A percentile compares a stretch with the other conserved stretches of the same genome.
These are phyloP conservation scores for Stictocephala bisonia DNA, from an alignment of 2,888 invertebrate species.

Conservation along the genomic window DNA sequence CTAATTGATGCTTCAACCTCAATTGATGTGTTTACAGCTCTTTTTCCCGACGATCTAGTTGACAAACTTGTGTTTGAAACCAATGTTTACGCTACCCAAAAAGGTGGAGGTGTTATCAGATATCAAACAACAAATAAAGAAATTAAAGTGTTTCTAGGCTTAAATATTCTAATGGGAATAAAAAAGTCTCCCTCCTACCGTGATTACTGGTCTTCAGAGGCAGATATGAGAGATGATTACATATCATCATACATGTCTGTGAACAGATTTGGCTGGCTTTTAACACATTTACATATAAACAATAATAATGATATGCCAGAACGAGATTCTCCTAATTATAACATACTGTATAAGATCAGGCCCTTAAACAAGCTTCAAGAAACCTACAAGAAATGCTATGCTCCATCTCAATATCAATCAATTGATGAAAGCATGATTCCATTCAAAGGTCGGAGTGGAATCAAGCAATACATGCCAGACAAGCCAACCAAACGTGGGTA, in stretches of 20 bases:
- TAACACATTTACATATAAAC: not conserved
- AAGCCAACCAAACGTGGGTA: not conserved
- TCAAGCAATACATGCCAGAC: not conserved
- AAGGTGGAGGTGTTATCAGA: not conserved
- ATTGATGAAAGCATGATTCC: not conserved
- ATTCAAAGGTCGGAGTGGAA: not conserved
- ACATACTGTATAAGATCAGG: not conserved
- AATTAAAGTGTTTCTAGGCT: slow-evolving; percentile 1
- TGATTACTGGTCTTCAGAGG: not conserved
- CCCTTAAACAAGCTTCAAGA: not conserved
- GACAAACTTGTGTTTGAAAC: not conserved
- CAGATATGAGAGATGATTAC: not conserved
- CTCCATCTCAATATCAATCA: not conserved
- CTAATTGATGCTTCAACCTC: not conserved
- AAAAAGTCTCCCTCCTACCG: not conserved
- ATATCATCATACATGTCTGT: not conserved
- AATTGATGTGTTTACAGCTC: not conserved
- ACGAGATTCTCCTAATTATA: not conserved
- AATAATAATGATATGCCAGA: not conserved
- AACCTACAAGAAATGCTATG: no score
- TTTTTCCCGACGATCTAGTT: not conserved
- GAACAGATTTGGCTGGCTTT: not conserved
- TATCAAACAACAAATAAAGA: not conserved
- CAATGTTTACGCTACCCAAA: not conserved
- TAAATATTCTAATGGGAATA: slow-evolving; percentile 2